Conservation (phyloP, 2,888 invertebrate genomes). For the Zonitis immaculata region DNA sequence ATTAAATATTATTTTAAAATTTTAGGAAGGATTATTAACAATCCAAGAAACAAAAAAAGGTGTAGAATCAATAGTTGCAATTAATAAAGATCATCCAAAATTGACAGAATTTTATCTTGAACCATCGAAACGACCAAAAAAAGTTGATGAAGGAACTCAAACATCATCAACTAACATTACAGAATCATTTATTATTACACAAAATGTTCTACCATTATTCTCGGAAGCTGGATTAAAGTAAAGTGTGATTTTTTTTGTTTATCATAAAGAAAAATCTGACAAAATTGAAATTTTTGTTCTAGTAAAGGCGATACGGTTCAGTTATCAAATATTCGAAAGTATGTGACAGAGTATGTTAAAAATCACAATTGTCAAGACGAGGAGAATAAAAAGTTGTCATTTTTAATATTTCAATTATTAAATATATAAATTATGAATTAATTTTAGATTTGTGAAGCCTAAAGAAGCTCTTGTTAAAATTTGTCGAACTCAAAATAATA, state of each 20-base stretch:
- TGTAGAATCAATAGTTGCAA: slow-evolving; percentile 68
- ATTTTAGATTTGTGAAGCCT: slow-evolving; percentile 53
- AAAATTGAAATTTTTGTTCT: slow-evolving; percentile 21
- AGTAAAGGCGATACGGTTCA: slow-evolving; percentile 41
- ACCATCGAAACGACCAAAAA: slow-evolving; percentile 37
- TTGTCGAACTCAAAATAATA: slow-evolving; percentile 45
- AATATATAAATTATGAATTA: not conserved
- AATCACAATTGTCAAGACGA: slow-evolving; percentile 55
- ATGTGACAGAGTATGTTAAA: slow-evolving; percentile 69
- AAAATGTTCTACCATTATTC: slow-evolving; percentile 60
- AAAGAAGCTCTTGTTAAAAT: slow-evolving; percentile 49
- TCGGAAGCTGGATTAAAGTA: slow-evolving; percentile 41
- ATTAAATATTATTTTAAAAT: slow-evolving; percentile 12
- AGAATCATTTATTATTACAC: slow-evolving; percentile 67
- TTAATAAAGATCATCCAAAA: slow-evolving; percentile 59
- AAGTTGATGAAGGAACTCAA: slow-evolving; percentile 25
- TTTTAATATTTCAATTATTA: not conserved
- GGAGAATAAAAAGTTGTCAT: slow-evolving; percentile 34
- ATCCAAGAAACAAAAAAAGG: slow-evolving; percentile 70
- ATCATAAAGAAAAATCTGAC: no score
- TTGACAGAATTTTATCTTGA: slow-evolving; percentile 49
- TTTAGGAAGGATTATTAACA: slow-evolving; percentile 57
- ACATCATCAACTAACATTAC: slow-evolving; percentile 53
- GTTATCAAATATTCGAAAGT: slow-evolving; percentile 59
- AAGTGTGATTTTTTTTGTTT: slow-evolving; percentile 7